These are phyloP conservation scores for Yponomeuta malinellus DNA, from an alignment of 2,888 invertebrate species.

Conservation along the genomic window DNA sequence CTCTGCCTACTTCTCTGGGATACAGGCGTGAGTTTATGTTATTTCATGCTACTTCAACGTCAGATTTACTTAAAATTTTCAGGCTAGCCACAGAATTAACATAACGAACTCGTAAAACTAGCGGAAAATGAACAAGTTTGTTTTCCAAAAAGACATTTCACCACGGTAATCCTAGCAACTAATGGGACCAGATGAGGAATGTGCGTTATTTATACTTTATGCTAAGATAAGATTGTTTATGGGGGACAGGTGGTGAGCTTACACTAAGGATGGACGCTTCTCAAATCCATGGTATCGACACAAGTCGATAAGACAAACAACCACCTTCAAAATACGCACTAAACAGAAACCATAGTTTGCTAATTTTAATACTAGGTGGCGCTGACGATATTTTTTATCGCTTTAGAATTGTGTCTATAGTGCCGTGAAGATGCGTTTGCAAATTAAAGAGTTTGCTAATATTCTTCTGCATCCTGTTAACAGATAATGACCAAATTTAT, in stretches of 20 bases:
- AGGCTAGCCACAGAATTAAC: not conserved
- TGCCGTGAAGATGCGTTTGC: too few species aligned
- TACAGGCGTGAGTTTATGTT: too few species aligned
- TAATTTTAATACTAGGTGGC: too few species aligned
- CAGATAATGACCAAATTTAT: too few species aligned
- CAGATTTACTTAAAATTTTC: not conserved
- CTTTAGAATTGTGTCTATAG: too few species aligned
- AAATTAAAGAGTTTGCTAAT: too few species aligned
- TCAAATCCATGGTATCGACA: slow-evolving; percentile 8
- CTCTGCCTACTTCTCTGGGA: too few species aligned
- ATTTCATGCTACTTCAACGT: not conserved
- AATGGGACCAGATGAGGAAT: slow-evolving; percentile 11
- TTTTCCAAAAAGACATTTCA: not conserved
- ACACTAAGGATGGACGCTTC: not conserved
- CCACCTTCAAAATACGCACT: too few species aligned
- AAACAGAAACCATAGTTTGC: too few species aligned
- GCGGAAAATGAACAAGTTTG: not conserved
- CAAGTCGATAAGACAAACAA: not conserved
- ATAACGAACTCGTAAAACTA: not conserved
- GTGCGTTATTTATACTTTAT: slow-evolving; percentile 8
- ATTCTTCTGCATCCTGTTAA: too few species aligned
- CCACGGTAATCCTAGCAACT: not conserved
- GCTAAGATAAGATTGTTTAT: slow-evolving; percentile 36
- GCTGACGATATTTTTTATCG: too few species aligned
- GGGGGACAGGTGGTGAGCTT: slow-evolving; percentile 40